These are phyloP conservation scores for Bruchidius siliquastri DNA, from an alignment of 2,888 invertebrate species.

Conservation along the genomic window DNA sequence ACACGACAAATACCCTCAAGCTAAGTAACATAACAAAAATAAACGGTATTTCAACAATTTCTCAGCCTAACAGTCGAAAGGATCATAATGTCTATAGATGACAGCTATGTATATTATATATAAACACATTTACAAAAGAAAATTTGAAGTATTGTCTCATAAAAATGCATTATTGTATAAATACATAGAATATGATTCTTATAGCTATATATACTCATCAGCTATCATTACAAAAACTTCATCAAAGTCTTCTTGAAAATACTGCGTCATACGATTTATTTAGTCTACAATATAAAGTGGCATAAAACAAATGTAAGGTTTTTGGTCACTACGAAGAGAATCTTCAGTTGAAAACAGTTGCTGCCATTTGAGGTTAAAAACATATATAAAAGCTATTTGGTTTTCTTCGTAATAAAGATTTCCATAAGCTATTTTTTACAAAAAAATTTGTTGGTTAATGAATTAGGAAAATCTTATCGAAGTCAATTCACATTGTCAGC, in stretches of 20 bases:
- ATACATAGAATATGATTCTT: slow-evolving; percentile 18
- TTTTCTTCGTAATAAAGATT: too few relatives aligned
- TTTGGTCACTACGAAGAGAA: too few relatives aligned
- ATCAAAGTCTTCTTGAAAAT: background rate
- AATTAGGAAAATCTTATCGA: too few relatives aligned
- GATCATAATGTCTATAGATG: slow-evolving; percentile 21
- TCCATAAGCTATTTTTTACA: too few relatives aligned
- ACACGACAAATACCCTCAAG: slow-evolving; percentile 20
- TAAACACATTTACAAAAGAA: slow-evolving; percentile 24
- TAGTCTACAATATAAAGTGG: background rate
- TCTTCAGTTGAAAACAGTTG: too few relatives aligned
- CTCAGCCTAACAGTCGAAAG: slow-evolving; percentile 31
- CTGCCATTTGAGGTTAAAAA: too few relatives aligned
- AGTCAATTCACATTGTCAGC: too few relatives aligned
- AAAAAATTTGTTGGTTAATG: too few relatives aligned
- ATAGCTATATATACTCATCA: slow-evolving; percentile 12
- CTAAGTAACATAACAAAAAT: slow-evolving; percentile 29
- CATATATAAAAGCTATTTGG: too few relatives aligned
- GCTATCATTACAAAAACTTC: slow-evolving; percentile 13
- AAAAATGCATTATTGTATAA: slow-evolving; percentile 28
- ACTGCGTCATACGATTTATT: background rate
- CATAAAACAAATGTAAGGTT: background rate
- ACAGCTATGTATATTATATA: slow-evolving; percentile 25
- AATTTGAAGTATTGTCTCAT: slow-evolving; percentile 31
- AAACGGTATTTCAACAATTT: slow-evolving; percentile 33